phyloP scores from a whole-genome alignment of 2,797 vertebrate species.

The Trichosurus vulpecula region DNA sequence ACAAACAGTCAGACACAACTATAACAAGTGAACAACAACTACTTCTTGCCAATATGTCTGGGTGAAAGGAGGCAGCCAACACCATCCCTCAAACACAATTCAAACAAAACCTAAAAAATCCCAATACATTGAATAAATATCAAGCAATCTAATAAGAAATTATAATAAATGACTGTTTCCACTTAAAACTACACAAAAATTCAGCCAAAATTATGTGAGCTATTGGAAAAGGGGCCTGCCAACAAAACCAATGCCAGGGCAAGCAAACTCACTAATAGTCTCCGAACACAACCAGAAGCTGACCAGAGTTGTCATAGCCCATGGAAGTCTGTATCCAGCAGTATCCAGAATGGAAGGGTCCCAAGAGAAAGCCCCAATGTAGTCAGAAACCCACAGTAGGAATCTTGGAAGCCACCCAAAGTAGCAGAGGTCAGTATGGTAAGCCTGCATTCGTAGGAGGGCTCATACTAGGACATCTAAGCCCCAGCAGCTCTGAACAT shows the following conservation, averaged over 20 bases:
- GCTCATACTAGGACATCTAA: no score
- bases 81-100: background rate
- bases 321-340: background rate
- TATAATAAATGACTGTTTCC: background rate
- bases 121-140: background rate
- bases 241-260: background rate
- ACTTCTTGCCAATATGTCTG: background rate
- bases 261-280: background rate
- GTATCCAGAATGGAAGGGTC: background rate
- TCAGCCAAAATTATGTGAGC: background rate
- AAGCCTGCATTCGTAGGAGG: background rate
- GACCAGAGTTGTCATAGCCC: background rate
- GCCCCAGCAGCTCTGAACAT: no score
- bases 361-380: background rate
- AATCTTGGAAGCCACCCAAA: background rate
- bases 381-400: background rate
- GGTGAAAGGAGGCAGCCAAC: background rate
- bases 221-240: background rate
- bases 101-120: background rate
- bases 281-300: background rate
- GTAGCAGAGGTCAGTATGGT: background rate
- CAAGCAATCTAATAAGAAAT: background rate
- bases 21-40: background rate
- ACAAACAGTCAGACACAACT: no score
- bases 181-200: background rate